Conservation (phyloP, 2,888 invertebrate genomes). For the Antheraea yamamai region DNA sequence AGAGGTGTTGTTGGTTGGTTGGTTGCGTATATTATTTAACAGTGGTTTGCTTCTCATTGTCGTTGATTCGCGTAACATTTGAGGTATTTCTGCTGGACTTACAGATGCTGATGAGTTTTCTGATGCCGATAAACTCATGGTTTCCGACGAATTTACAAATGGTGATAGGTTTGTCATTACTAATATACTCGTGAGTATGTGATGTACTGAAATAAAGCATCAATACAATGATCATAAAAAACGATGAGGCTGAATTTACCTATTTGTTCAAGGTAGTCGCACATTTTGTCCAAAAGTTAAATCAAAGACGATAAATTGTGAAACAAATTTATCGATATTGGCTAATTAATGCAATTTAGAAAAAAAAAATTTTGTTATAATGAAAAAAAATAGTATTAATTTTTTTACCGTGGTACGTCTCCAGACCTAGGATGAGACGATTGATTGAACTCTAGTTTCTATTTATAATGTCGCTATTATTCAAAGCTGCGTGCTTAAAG, state of each 20-base stretch:
- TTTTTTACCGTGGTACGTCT: not conserved
- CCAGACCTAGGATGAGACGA: not conserved
- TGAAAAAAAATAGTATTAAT: not conserved
- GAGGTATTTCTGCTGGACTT: not conserved
- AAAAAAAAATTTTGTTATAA: not conserved
- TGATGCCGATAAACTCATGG: not conserved
- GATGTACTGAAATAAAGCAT: too few relatives aligned
- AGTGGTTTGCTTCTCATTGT: not conserved
- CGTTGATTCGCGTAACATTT: too few relatives aligned
- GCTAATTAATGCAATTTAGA: not conserved
- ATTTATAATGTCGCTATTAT: not conserved
- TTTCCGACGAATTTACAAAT: too few relatives aligned
- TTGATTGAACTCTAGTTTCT: not conserved
- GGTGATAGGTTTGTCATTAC: too few relatives aligned
- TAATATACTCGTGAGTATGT: too few relatives aligned
- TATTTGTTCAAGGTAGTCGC: not conserved
- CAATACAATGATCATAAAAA: too few relatives aligned
- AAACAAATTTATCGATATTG: not conserved
- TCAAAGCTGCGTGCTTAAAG: too few relatives aligned
- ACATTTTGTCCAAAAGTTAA: not conserved
- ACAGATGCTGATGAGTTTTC: not conserved
- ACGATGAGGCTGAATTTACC: not conserved
- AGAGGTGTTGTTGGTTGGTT: not conserved
- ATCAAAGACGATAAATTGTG: not conserved
- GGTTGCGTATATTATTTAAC: not conserved